These are phyloP conservation scores for Nephrotoma flavescens DNA, from an alignment of 2,888 invertebrate species.

Conservation along the genomic window DNA sequence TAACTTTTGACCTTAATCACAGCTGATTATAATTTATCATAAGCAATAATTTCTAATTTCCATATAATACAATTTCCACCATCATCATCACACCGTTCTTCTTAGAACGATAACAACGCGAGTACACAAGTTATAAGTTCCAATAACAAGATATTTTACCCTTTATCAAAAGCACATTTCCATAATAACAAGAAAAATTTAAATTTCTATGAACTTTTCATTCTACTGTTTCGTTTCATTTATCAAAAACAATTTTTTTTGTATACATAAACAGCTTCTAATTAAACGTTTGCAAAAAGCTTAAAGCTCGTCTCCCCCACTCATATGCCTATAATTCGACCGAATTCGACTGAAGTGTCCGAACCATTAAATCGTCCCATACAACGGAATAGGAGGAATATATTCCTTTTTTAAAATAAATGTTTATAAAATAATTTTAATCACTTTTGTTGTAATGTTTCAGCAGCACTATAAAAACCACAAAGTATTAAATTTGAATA, in stretches of 20 bases:
- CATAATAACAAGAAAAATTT: neutral
- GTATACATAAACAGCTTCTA: neutral
- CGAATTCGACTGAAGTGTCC: neutral
- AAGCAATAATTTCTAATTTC: neutral
- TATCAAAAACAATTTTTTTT: neutral
- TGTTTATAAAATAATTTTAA: neutral
- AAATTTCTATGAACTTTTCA: neutral
- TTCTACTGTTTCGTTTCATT: neutral
- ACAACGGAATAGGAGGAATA: neutral
- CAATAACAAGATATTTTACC: neutral
- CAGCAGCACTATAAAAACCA: neutral
- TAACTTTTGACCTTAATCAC: neutral
- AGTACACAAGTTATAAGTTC: neutral
- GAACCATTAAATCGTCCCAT: neutral
- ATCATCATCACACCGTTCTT: neutral
- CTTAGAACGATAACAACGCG: neutral
- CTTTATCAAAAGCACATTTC: neutral
- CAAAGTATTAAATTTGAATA: neutral
- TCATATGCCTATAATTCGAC: neutral
- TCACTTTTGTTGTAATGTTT: neutral
- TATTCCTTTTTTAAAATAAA: neutral
- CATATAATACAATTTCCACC: neutral
- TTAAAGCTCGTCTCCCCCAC: neutral
- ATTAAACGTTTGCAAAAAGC: neutral
- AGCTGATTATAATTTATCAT: neutral